Evolutionary conservation across 2,113 vertebrate genomes (phyloP).

Genomic region (Hipposideros armiger): DNA sequence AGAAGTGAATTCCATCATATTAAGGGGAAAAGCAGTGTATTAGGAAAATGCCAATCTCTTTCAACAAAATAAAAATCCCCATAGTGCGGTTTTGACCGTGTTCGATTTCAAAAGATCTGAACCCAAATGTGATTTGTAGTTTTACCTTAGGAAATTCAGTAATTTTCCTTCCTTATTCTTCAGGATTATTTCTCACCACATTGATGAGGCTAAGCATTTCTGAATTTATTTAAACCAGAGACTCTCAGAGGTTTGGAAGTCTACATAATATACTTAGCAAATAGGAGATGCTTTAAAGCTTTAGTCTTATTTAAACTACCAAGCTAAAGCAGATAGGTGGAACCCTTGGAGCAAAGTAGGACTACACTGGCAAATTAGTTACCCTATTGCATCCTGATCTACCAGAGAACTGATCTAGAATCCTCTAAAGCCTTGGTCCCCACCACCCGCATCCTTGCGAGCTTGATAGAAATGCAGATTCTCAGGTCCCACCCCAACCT

Average conservation of each 20-base stretch:
- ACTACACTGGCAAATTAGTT: neutral
- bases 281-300: neutral
- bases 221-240: neutral
- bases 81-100: neutral
- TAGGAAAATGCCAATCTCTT: slow-evolving; percentile 5
- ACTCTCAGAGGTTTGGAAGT: neutral
- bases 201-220: neutral
- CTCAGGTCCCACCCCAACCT: neutral
- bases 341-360: neutral
- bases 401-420: neutral
- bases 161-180: neutral
- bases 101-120: neutral
- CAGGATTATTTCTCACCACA: neutral
- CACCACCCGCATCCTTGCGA: neutral
- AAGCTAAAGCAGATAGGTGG: neutral
- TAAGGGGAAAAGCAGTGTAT: neutral
- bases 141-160: neutral
- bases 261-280: neutral
- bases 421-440: neutral
- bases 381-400: neutral
- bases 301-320: neutral
- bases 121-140: neutral
- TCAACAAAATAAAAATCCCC: neutral
- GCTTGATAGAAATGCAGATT: neutral
- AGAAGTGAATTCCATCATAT: slow-evolving; percentile 9